Evolutionary conservation across 2,888 invertebrate genomes (phyloP), one percentile per base, ranked within the genome.

Genomic region (Diplazon laetatorius): DNA sequence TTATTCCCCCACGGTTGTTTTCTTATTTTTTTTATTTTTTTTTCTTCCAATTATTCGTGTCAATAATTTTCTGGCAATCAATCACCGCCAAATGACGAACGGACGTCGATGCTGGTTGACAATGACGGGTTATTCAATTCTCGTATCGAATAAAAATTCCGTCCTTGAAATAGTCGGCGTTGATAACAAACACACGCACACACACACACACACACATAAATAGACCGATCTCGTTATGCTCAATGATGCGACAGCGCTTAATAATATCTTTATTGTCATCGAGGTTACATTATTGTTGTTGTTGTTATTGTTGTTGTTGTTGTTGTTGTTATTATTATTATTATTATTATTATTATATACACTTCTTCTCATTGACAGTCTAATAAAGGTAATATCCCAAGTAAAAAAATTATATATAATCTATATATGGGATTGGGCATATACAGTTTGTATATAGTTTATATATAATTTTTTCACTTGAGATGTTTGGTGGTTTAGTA

Each of bases 61-160:
- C 39, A 22, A 52, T 52, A 4, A 25, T 52, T 25, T 25, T 66
- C 25, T 42, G 66, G 52, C 52, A 66, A 39, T 66, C 66, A 39
- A 66, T 37, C 12, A 10, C 20, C 39, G 22, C 52, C 14, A 50
- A 65, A 65, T 5, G 4, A 16, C 55, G n/a, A 14, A 30, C 14
- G 35, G 12, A 12, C 2, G 30, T 30, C n/a, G n/a, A 14, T 30
- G 52, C 55, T 9, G 30, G 0, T 55, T 16, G 30, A 0, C 30
- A 10, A 42, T 37, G 37, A 39, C 20, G 20, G 10, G 39, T n/a
- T 20, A 2, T 25, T 50, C 10, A 16, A 50, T 66, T 42, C 39
- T 52, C 25, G 16, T 14, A 52, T 14, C 39, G 10, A 30, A n/a
- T n/a, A n/a, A 9, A 37, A 20, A 20, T 14, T 52, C 5, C 18